phyloP scores from a whole-genome alignment of 2,888 invertebrate species.

The Sinotaia quadrata region DNA sequence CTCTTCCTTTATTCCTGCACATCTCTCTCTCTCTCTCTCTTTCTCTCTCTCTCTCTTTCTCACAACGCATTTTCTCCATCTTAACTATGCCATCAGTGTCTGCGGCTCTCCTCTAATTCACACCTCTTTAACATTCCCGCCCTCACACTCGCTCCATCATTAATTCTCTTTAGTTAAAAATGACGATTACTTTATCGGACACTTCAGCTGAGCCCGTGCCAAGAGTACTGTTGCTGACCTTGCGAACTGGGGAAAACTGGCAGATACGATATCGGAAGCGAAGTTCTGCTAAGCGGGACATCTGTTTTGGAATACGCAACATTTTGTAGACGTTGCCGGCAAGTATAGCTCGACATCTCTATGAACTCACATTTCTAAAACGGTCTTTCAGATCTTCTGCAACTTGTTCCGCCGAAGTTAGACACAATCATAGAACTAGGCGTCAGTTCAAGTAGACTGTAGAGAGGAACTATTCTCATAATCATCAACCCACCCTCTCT shows the following conservation, averaged over 20 bases:
- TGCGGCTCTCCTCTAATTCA: conserved; percentile 21
- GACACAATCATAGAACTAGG: not conserved
- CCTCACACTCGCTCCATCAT: conserved; percentile 11
- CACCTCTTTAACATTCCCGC: conserved; percentile 22
- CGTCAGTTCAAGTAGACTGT: not conserved
- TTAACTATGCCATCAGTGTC: too few species aligned
- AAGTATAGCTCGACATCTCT: not conserved
- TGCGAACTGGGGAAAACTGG: not conserved
- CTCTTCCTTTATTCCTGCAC: too few species aligned
- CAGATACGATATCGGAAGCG: conserved; percentile 2
- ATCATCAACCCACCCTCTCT: not conserved
- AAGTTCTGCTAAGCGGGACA: conserved; percentile 1
- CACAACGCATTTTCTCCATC: too few species aligned
- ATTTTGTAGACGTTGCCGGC: not conserved
- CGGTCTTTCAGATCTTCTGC: not conserved
- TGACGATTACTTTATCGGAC: conserved; percentile 1
- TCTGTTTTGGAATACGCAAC: not conserved
- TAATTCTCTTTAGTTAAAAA: conserved; percentile 11
- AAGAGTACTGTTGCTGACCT: conserved; percentile 3
- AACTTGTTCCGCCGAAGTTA: not conserved
- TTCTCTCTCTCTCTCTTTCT: too few species aligned
- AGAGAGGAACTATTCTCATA: not conserved
- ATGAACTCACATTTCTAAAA: too few species aligned
- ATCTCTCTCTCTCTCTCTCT: too few species aligned
- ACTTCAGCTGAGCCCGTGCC: not conserved